Evolutionary conservation across 23 tunicate species (phyloP), one percentile per base, ranked within the genome.

Genomic region (Phallusia fumigata): DNA sequence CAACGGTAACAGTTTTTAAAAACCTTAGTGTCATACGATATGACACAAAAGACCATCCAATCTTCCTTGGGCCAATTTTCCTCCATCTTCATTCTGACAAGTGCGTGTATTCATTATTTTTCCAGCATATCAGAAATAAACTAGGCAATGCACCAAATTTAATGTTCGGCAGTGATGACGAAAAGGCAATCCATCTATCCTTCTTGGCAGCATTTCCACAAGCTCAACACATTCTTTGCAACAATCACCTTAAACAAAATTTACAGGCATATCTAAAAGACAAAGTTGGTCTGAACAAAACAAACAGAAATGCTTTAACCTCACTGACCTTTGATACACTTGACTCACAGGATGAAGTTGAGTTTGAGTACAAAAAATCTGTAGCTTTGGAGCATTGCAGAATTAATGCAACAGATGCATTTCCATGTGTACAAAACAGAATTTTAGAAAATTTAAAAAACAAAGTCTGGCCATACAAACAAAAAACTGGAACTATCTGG

Each of bases 111-210:
- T 21, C 2, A 18, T 15, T 13, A 18, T 72, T 72, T n/a, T 72
- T 72, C 76, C 16, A 18, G 21, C 76, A 72, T 72, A 18, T 72
- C 21, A 18, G 76, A n/a, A 18, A 72, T 18, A n/a, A 72, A n/a
- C 76, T 72, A n/a, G 76, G 76, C 76, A 74, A 21, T 2, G 77
- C 6, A 3, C 31, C 28, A 21, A 74, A 74, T 11, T 19, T 74
- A 74, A 34, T 74, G 28, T 74, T 74, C 31, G 77, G 77, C 28
- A 74, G 77, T 74, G 77, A 74, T 74, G 77, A 74, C 19, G 77
- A 74, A 30, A 74, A 74, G 34, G 77, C 77, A 74, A 74, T 74
- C 3, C 77, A 74, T 15, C 28, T 21, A 11, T 24, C 77, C 3
- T 74, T 24, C 77, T 30, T 3, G 34, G 19, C 77, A 11, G 77